phyloP scores from a whole-genome alignment of 2,888 invertebrate genomes.

The Oscheius sp. region DNA sequence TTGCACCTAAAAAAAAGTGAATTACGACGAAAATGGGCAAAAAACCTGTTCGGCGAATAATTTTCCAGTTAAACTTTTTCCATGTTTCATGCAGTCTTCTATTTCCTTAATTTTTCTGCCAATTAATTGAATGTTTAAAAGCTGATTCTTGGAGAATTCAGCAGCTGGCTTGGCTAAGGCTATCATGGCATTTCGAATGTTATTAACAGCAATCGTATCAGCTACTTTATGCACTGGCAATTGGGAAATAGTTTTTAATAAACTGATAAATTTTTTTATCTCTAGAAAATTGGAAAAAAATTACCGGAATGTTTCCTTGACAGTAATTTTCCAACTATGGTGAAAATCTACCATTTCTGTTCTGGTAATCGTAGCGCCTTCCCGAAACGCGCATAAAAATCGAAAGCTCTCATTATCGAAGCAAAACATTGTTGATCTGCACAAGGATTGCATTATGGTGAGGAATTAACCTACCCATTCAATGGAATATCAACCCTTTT shows the following conservation, averaged over 20 bases:
- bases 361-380: constrained; percentile 10
- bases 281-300: not conserved
- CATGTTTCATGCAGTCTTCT: not conserved
- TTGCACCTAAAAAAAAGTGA: not conserved
- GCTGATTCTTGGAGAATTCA: constrained; percentile 33
- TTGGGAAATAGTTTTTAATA: constrained; percentile 35
- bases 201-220: constrained; percentile 37
- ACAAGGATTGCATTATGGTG: not conserved
- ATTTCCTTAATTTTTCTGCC: constrained; percentile 36
- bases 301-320: constrained; percentile 33
- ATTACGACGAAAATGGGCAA: not conserved
- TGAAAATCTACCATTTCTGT: constrained; percentile 12
- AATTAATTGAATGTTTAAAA: constrained; percentile 35
- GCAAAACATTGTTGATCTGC: constrained; percentile 34
- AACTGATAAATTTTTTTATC: not conserved
- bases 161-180: constrained; percentile 14
- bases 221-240: constrained; percentile 23
- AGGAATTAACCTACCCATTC: constrained; percentile 3
- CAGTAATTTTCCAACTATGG: constrained; percentile 40
- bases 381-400: constrained; percentile 40
- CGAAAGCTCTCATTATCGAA: constrained; percentile 54
- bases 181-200: constrained; percentile 22
- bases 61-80: not conserved
- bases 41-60: constrained; percentile 11
- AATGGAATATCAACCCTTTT: constrained; percentile 24